These are phyloP conservation scores for Pygathrix nemaeus DNA, from an alignment of 2,113 vertebrate genomes.

Conservation along the genomic window DNA sequence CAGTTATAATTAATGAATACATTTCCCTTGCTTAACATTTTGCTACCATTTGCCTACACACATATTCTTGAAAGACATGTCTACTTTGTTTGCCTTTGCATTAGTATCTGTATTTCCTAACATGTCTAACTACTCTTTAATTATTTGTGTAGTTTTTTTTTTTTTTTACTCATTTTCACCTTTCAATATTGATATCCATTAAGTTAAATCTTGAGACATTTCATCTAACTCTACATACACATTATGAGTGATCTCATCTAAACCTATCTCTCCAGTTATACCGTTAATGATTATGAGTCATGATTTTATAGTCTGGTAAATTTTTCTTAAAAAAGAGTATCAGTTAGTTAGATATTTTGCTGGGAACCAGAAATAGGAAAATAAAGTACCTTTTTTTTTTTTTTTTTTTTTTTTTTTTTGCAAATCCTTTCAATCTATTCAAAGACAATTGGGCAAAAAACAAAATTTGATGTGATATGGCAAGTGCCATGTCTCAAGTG, in stretches of 20 bases:
- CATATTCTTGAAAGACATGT: background rate
- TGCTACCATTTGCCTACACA: background rate
- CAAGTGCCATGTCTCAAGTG: background rate
- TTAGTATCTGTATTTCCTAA: background rate
- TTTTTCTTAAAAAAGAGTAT: background rate
- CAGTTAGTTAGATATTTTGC: background rate
- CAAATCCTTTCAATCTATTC: background rate
- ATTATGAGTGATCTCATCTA: background rate
- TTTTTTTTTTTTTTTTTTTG: background rate
- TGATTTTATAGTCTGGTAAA: background rate
- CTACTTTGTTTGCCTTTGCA: background rate
- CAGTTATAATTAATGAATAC: background rate
- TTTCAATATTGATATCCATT: background rate
- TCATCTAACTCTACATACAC: background rate
- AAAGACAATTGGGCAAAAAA: background rate
- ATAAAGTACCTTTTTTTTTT: background rate
- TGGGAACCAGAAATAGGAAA: background rate
- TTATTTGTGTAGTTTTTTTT: background rate
- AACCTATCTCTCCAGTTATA: background rate
- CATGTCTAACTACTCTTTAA: background rate
- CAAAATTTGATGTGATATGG: background rate
- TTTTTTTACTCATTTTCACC: background rate
- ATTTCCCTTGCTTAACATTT: background rate
- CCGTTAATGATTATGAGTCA: background rate
- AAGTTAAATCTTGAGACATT: background rate